Conservation (phyloP, 2,888 invertebrate genomes). For the Corbicula japonica region DNA sequence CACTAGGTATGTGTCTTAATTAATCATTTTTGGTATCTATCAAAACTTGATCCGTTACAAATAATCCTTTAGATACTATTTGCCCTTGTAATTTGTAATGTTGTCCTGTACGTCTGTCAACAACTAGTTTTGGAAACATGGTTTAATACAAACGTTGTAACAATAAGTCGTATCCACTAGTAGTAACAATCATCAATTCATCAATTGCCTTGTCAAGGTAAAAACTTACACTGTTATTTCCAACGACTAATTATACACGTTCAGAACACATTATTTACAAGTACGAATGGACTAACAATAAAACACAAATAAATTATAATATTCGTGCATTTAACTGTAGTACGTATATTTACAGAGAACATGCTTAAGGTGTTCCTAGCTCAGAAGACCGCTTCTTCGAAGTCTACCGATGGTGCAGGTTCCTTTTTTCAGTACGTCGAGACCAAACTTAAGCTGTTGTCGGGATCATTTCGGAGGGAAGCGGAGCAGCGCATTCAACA, state of each 20-base stretch:
- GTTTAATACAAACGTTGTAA: slow-evolving; percentile 4
- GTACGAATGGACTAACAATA: slow-evolving; percentile 7
- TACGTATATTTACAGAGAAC: slow-evolving; percentile 12
- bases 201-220: slow-evolving; percentile 17
- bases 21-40: slow-evolving; percentile 19
- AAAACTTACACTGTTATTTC: slow-evolving; percentile 4
- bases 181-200: slow-evolving; percentile 17
- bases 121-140: slow-evolving; percentile 2
- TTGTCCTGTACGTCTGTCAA: slow-evolving; percentile 6
- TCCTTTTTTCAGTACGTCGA: slow-evolving; percentile 34
- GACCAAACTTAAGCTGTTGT: slow-evolving; percentile 31
- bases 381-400: slow-evolving; percentile 22
- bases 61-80: slow-evolving; percentile 8
- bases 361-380: slow-evolving; percentile 35
- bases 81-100: slow-evolving; percentile 16
- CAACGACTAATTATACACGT: slow-evolving; percentile 14
- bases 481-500: slow-evolving; percentile 43
- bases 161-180: slow-evolving; percentile 1
- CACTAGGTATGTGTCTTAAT: slow-evolving; percentile 14
- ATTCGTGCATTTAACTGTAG: slow-evolving; percentile 6
- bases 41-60: slow-evolving; percentile 3
- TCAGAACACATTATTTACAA: slow-evolving; percentile 11
- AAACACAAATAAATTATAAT: slow-evolving; percentile 6
- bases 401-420: slow-evolving; percentile 40
- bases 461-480: slow-evolving; percentile 35